Evolutionary conservation across 2,113 vertebrate genomes (phyloP), one percentile per base, ranked within the genome.

Genomic region (Bubo bubo): DNA sequence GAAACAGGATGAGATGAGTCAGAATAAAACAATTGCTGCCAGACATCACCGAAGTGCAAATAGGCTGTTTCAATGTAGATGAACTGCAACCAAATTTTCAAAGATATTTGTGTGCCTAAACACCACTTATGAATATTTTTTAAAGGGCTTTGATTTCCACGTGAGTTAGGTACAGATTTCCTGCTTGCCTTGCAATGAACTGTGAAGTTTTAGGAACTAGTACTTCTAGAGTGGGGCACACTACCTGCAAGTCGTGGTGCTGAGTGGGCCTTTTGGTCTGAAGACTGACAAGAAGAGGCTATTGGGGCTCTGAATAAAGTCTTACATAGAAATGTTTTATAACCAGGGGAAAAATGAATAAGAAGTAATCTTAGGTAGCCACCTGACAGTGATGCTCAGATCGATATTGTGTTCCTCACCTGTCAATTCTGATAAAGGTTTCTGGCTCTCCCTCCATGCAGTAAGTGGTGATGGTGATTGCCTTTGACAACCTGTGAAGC

Each of bases 381-480:
- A 17, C 14, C 50, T 64, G 23, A 1, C 2, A 53, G 32, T 80
- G 37, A 53, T 79, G 17, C 39, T 70, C 7, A 55, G 85, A 90
- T 96, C 92, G 77, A 70, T 93, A 62, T 79, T 91, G n/a, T 45
- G 28, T 90, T 92, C 71, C 63, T 93, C 53, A 90, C 59, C 41
- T 90, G 79, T 50, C 82, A 73, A 53, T 88, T 82, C 74, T 74
- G 52, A 63, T 80, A 82, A 87, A 91, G 66, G 27, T 47, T 94
- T 82, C 66, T 79, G 56, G 16, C 83, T 74, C 21, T 6, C n/a
- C 50, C 41, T 4, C 26, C 27, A 18, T 79, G 52, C 62, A 68
- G 24, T 66, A 68, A 88, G 7, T 55, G 49, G 86, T 93, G 72
- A 88, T 94, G 60, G 17, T 79, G 73, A 92, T 92, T 92, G 86